These are phyloP conservation scores for Zeugodacus cucurbitae DNA, from an alignment of 1,140 invertebrate species.

Conservation along the genomic window DNA sequence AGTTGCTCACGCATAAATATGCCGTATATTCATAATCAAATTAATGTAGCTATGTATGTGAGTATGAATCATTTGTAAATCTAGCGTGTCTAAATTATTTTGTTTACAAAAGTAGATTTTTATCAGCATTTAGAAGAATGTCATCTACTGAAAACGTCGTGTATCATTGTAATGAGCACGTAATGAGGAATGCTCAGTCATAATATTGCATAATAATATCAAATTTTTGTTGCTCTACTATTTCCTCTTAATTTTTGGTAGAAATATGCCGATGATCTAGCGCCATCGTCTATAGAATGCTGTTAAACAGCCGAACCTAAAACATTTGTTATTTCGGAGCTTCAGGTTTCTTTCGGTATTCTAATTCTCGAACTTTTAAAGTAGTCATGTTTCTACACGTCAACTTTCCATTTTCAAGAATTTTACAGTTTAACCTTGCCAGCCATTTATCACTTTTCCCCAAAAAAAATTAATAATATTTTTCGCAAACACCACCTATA, in stretches of 20 bases:
- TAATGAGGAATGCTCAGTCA: neutral
- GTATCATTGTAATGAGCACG: neutral
- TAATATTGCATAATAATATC: neutral
- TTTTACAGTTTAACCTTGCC: too few species aligned
- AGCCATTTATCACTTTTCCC: too few species aligned
- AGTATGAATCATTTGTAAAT: neutral
- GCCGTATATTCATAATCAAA: neutral
- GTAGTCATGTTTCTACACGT: too few species aligned
- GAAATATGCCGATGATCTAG: too few species aligned
- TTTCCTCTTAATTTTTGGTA: neutral
- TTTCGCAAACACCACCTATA: too few species aligned
- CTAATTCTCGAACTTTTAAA: too few species aligned
- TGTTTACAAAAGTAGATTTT: neutral
- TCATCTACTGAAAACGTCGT: neutral
- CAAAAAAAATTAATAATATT: too few species aligned
- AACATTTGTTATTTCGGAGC: too few species aligned
- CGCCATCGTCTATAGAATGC: too few species aligned
- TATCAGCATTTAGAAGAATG: neutral
- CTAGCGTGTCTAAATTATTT: neutral
- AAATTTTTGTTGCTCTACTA: neutral
- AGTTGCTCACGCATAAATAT: constrained; percentile 19
- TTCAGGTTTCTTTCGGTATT: too few species aligned
- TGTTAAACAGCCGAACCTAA: too few species aligned
- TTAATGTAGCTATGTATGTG: neutral
- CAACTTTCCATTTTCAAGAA: too few species aligned